Percentiles rank a stretch among this genome's conserved stretches.
Conservation (phyloP, 2,113 vertebrate genomes). For the Alces alces region DNA sequence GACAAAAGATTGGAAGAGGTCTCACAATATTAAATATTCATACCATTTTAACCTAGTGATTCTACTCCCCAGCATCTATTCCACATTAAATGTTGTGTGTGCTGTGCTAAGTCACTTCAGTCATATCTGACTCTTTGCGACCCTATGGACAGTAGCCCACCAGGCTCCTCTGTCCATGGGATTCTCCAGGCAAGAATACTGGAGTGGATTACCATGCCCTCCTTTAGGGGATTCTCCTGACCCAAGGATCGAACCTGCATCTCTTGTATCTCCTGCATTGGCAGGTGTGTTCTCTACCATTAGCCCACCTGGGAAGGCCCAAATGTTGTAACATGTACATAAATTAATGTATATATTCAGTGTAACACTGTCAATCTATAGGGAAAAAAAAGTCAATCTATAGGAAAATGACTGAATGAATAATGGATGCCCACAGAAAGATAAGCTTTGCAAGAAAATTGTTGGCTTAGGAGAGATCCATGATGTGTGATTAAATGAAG, state of each 20-base stretch:
- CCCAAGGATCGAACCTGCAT: not conserved
- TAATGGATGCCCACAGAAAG: not conserved
- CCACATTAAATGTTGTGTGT: not conserved
- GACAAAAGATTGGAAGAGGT: not conserved
- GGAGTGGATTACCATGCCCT: not conserved
- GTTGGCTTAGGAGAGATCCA: not conserved
- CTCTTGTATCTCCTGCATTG: not conserved
- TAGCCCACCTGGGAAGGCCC: not conserved
- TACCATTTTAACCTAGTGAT: not conserved
- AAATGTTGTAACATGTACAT: not conserved
- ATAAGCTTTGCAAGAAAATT: not conserved
- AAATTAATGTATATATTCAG: not conserved
- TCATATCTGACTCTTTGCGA: not conserved
- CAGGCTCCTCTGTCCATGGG: not conserved
- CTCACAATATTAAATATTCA: not conserved
- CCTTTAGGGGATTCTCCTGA: not conserved
- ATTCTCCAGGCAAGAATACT: not conserved
- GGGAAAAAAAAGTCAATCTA: not conserved
- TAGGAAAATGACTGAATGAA: not conserved
- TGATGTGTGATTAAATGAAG: not conserved
- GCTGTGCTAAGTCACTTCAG: not conserved
- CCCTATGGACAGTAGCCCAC: not conserved
- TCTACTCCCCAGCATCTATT: not conserved
- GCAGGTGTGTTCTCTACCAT: not conserved
- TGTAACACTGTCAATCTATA: not conserved